These are phyloP conservation scores for Plusia festucae DNA, from an alignment of 2,888 invertebrate genomes.

Conservation along the genomic window DNA sequence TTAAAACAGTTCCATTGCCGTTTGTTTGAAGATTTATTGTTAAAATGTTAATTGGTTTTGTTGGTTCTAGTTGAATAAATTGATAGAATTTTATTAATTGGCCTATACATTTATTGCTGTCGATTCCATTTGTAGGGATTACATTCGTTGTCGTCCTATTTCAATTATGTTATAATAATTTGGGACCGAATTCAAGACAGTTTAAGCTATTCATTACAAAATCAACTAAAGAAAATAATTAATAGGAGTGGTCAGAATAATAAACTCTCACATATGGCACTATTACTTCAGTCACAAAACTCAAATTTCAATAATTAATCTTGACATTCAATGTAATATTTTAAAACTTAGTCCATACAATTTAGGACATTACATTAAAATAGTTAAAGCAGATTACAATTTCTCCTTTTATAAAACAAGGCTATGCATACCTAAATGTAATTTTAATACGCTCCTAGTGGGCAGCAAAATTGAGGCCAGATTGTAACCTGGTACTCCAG, in stretches of 20 bases:
- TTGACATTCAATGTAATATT: too few species aligned
- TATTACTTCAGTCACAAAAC: too few species aligned
- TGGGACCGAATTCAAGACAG: neutral
- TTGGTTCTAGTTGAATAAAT: slow-evolving; percentile 24
- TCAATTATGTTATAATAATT: neutral
- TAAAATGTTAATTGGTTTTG: slow-evolving; percentile 41
- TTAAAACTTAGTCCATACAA: too few species aligned
- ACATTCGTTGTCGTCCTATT: slow-evolving; percentile 24
- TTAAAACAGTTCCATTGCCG: slow-evolving; percentile 57
- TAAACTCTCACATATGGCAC: too few species aligned
- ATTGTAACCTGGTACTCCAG: slow-evolving; percentile 23
- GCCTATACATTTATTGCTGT: slow-evolving; percentile 31
- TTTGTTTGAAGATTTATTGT: slow-evolving; percentile 55
- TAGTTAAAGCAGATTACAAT: neutral
- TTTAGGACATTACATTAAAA: neutral
- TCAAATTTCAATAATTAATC: too few species aligned
- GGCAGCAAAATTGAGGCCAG: slow-evolving; percentile 36
- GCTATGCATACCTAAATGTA: slow-evolving; percentile 1
- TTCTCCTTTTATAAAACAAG: neutral
- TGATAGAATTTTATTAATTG: slow-evolving; percentile 46
- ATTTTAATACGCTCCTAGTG: slow-evolving; percentile 1
- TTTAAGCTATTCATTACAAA: neutral
- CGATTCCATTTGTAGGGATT: slow-evolving; percentile 48
- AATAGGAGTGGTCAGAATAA: too few species aligned
- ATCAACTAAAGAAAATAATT: too few species aligned